Base-by-base conservation (phyloP, 2,797 vertebrate genomes). In the Chanos chanos region DNA sequence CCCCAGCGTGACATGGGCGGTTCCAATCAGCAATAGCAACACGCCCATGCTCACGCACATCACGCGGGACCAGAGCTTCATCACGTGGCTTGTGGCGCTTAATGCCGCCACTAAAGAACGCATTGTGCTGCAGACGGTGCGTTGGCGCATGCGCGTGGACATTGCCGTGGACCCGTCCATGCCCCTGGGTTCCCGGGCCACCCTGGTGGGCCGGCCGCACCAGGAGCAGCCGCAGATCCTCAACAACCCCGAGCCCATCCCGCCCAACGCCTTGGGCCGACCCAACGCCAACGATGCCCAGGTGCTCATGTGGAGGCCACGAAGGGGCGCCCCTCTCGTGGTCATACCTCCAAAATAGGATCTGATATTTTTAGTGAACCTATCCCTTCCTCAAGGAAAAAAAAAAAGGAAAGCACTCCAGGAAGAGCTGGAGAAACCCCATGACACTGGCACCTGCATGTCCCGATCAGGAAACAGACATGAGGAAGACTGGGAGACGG, bases 261-360 rank as follows among this genome's bases (percentile, higher is more conserved):
- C 96, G 12, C 92, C 95, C 45, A 99, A 99, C 0, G 95, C 96
- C 33, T 91, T 99, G 73, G 94, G 94, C 75, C 93, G 96, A 66
- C 97, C 97, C 18, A 99, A 98, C 0, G 97, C 97, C 88, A 99
- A 99, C 1, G 96, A 99, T 3, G 97, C 97, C 82, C 97, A 99
- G 80, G 96, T 98, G 80, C 89, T 99, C 68, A 98, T 99, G 97
- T 99, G 97, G 97, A 92, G 97, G 70, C 97, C 96, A 19, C 91
- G 95, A 80, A 89, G 95, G 77, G 97, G 97, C 31, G 89, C 89
- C 0, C 93, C 96, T 2, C 90, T 98, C 9, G 93, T 99, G 0
- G 96, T 99, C 62, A 99, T 99, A 82, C 96, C 97, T 45, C 91
- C 96, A 64, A 99, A 99, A 85, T 96, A 94, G 77, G 19, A 41